These are phyloP conservation scores for Chlorops oryzae DNA, from an alignment of 1,140 invertebrate species.

Conservation along the genomic window DNA sequence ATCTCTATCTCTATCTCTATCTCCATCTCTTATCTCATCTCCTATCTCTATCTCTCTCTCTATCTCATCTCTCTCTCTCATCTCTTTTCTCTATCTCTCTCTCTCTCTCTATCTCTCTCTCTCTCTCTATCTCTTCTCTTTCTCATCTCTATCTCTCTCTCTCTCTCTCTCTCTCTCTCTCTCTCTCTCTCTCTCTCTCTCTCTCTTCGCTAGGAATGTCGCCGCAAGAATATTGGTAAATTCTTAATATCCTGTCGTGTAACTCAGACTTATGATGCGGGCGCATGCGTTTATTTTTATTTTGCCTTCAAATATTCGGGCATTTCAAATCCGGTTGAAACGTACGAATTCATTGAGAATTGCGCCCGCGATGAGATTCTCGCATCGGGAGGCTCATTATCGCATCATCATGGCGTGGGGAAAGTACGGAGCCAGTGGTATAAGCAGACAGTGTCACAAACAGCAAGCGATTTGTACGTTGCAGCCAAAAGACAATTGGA, in stretches of 20 bases:
- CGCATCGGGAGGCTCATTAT: conserved; percentile 83
- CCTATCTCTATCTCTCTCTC: too few species aligned
- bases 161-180: neutral
- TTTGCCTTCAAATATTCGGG: conserved; percentile 83
- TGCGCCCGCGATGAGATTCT: conserved; percentile 88
- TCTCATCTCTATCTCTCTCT: neutral
- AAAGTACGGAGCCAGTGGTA: conserved; percentile 88
- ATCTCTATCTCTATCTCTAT: too few species aligned
- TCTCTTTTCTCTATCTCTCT: too few species aligned
- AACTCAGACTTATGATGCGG: conserved; percentile 93
- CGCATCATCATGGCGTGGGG: conserved; percentile 95
- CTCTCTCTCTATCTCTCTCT: too few species aligned
- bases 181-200: too few species aligned
- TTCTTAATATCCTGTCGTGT: conserved; percentile 76
- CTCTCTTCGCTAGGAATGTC: conserved; percentile 71
- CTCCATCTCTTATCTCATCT: too few species aligned
- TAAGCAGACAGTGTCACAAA: conserved; percentile 63
- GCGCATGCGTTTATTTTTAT: conserved; percentile 98
- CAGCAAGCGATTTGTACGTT: conserved; percentile 66
- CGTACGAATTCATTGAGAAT: conserved; percentile 78
- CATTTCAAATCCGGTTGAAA: conserved; percentile 63
- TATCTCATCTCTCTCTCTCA: too few species aligned
- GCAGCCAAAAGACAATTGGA: conserved; percentile 84
- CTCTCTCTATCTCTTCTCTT: too few species aligned
- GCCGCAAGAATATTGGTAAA: conserved; percentile 54